A percentile compares a stretch with the other conserved stretches of the same genome.
Evolutionary conservation across 2,113 vertebrate species (phyloP).

Genomic region (Rafetus swinhoei): DNA sequence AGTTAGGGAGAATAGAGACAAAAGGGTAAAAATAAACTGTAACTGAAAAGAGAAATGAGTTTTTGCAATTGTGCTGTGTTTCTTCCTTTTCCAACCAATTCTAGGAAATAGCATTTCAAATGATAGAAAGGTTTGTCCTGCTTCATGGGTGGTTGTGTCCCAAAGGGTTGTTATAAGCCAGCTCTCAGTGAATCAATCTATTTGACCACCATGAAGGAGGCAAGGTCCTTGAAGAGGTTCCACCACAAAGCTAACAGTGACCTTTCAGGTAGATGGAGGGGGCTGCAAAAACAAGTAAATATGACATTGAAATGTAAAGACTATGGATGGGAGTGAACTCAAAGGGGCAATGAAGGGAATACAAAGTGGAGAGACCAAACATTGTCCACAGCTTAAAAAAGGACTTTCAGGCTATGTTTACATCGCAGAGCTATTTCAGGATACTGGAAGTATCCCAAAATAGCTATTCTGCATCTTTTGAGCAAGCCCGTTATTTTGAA

Average conservation of each 20-base stretch:
- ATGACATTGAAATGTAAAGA: neutral
- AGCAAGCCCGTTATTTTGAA: no score
- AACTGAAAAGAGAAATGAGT: neutral
- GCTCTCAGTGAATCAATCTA: neutral
- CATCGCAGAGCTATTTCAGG: no score
- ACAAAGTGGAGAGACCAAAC: neutral
- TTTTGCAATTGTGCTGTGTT: neutral
- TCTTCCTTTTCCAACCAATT: neutral
- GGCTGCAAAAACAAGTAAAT: neutral
- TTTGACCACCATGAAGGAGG: neutral
- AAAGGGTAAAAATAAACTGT: neutral
- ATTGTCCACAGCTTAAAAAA: neutral
- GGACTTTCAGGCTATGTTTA: neutral
- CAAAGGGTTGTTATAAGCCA: neutral
- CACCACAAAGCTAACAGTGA: neutral
- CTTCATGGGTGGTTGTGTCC: neutral
- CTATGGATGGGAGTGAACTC: neutral
- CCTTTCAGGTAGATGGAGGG: neutral
- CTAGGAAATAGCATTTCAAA: neutral
- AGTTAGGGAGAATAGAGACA: neutral
- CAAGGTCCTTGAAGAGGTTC: neutral
- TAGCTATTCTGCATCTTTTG: no score
- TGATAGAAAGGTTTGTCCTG: neutral
- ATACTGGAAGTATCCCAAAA: no score
- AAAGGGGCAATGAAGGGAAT: neutral